Base-by-base conservation (phyloP, 2,113 vertebrate species). In the Erythrocercus mccallii region DNA sequence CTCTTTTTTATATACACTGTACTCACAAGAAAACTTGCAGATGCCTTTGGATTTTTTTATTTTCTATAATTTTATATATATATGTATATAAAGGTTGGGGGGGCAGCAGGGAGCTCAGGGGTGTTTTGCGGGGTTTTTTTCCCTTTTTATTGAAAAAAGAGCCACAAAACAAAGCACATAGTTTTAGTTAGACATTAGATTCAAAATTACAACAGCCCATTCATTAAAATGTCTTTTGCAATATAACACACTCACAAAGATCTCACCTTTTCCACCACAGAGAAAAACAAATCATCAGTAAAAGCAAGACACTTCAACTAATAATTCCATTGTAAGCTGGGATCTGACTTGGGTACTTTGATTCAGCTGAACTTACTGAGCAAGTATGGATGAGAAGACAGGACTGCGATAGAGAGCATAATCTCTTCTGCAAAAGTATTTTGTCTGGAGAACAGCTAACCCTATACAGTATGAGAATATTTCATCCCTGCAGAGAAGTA, bases 51-150 rank as follows among this genome's bases (percentile, higher is more conserved):
- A 8, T 40, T 37, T 61, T 53, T 70, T 57, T 28, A 25, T 61
- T 74, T 82, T 6, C 13, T 50, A 20, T 27, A 4, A 31, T 61
- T 61, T 27, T 37, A 51, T 17, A 24, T 15, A 27, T 38, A 18
- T 27, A 22, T 56, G 9, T 47, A 19, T 18, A 30, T 33, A 61
- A 22, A 30, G 5, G 11, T 48, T 57, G n/a, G 5, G 3, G 3
- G 2, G 1, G 8, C 6, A 4, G 9, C 30, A 22, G 13, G 8
- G 16, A 13, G 1, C 4, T 53, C 21, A 17, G 3, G n/a, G 2
- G 21, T 19, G 3, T 10, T n/a, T 50, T 9, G 19, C 1, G 8
- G 1, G 0, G 0, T 18, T 44, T 40, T 47, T 60, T 54, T 12
- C 18, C 4, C 10, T 12, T 35, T 54, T 77, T 61, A 11, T 76